A percentile compares a stretch with the other conserved stretches of the same genome.
These are phyloP conservation scores for Drosophila ogumai DNA, from an alignment of 1,140 invertebrate genomes.

Conservation along the genomic window DNA sequence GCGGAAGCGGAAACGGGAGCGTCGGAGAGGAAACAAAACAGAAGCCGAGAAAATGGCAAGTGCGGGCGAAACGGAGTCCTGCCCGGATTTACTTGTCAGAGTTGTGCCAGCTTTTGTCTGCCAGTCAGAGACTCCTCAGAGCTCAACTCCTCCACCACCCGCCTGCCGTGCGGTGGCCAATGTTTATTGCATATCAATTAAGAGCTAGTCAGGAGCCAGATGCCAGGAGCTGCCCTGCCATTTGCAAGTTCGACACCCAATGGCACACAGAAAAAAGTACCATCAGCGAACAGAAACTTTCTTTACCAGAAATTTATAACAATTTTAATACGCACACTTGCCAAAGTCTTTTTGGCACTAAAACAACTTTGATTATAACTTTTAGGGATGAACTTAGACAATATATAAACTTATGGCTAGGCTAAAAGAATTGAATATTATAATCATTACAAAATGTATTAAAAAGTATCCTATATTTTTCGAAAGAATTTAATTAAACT, in stretches of 20 bases:
- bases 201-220: conserved; percentile 22
- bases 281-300: conserved; percentile 1
- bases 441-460: neutral
- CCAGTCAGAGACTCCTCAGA: conserved; percentile 36
- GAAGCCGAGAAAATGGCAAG: conserved; percentile 60
- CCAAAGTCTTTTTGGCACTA: neutral
- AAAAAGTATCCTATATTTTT: neutral
- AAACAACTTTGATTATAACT: neutral
- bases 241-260: conserved; percentile 30
- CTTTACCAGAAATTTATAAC: neutral
- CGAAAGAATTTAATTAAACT: neutral
- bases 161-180: conserved; percentile 47
- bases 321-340: neutral
- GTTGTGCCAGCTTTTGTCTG: conserved; percentile 56
- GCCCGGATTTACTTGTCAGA: conserved; percentile 55
- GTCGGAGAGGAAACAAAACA: conserved; percentile 57
- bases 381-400: neutral
- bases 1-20: conserved; percentile 17
- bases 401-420: neutral
- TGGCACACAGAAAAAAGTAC: conserved; percentile 11
- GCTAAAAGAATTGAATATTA: too few species aligned
- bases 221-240: conserved; percentile 3
- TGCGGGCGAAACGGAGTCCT: conserved; percentile 30
- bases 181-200: conserved; percentile 82
- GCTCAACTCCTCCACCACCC: conserved; percentile 30